Evolutionary conservation across 35 echinoderm and acorn worm species (phyloP).

Genomic region (Nesometra sesokonis): DNA sequence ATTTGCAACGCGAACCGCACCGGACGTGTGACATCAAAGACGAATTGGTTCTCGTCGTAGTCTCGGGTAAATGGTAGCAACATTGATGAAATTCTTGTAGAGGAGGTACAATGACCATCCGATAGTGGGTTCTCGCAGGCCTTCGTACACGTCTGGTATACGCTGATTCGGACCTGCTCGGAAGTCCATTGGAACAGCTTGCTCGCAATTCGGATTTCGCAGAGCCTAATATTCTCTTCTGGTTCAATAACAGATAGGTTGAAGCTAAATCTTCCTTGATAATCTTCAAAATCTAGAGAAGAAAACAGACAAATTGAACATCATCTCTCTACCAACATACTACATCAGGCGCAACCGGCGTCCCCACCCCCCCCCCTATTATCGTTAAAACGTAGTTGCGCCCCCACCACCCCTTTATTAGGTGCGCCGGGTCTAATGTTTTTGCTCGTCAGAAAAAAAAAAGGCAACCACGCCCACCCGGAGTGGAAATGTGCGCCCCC

Average conservation of each 20-base stretch:
- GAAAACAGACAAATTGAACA: neutral
- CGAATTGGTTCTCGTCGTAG: neutral
- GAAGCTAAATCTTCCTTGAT: neutral
- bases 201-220: neutral
- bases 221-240: neutral
- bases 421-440: no score
- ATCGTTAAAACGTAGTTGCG: no score
- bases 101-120: neutral
- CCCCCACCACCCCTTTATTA: no score
- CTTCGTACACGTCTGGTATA: neutral
- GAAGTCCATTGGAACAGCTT: neutral
- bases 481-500: no score
- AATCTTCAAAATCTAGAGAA: neutral
- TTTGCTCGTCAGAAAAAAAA: no score
- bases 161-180: neutral
- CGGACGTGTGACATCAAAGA: neutral
- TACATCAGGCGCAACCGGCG: no score
- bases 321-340: no score
- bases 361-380: no score
- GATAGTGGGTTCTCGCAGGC: neutral
- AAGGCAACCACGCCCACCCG: no score
- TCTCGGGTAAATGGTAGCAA: neutral
- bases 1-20: neutral
- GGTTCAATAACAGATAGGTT: neutral
- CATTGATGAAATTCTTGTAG: neutral